Evolutionary conservation across 2,113 vertebrate species (phyloP), one percentile per base, ranked within the genome.

Genomic region (Castor canadensis): DNA sequence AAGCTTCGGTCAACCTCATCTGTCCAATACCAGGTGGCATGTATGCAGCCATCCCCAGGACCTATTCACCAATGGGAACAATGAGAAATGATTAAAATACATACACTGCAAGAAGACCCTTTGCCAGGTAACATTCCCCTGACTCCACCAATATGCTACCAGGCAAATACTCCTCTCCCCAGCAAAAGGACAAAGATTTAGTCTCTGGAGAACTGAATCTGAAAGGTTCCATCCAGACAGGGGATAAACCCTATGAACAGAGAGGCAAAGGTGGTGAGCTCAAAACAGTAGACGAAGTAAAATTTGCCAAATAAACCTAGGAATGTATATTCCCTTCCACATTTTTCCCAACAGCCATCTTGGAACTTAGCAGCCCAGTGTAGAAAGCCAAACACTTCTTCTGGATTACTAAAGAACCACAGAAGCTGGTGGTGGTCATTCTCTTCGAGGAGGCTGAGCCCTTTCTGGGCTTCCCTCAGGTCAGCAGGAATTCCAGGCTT

Each of bases 221-320:
- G 45, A 86, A 94, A 80, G 87, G 28, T 60, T 87, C 54, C 66
- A 67, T 69, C 22, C 38, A 87, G n/a, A 95, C 58, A 6, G 9
- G 38, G 15, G 75, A 87, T 16, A 84, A n/a, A n/a, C n/a, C n/a
- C 40, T 66, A 90, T 12, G 28, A 76, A 86, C 71, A 91, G 38
- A 91, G 15, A 69, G 19, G 75, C n/a, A 62, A 83, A 87, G 52
- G n/a, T 38, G 9, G 15, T 62, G 28, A 32, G 35, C 19, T 89
- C 64, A 43, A 91, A 96, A 45, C 43, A 75, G 52, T 93, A 83
- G 24, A 43, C 40, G 69, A 80, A 26, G 72, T n/a, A 95, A 91
- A 58, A 81, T 40, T 22, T 81, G 22, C 60, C 56, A 71, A 76
- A 56, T 56, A 85, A 87, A 92, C 66, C 28, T 71, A 32, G 80